Evolutionary conservation across 2,113 vertebrate genomes (phyloP), one percentile per base, ranked within the genome.

Genomic region (Panurus biarmicus): DNA sequence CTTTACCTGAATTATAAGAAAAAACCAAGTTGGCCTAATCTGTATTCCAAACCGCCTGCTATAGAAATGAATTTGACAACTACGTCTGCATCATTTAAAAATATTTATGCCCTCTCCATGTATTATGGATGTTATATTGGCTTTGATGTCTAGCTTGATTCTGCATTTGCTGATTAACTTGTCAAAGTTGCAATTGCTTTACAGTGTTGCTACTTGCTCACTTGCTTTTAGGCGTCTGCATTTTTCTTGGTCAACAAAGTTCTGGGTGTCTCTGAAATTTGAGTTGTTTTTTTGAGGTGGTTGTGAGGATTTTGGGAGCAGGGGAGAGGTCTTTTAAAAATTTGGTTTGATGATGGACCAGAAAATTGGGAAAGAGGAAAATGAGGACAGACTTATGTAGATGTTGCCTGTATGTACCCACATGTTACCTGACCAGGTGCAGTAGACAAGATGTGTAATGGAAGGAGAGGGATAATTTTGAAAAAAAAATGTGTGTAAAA

Each of bases 31-130:
- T 82, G 35, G 23, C 21, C 66, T 79, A 53, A 82, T 95, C 69
- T 85, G 82, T 85, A 85, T 96, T 96, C 74, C 22, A 53, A 62
- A 95, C 61, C 1, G 5, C 45, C 91, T 85, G 33, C 48, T 69
- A 2, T 35, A 82, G 73, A 82, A 95, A 89, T 61, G 31, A 71
- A 75, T 94, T 87, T 87, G 74, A 95, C 79, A 93, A 77, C 36
- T 88, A 48, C 5, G 8, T 85, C 53, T 94, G 35, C 66, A 79
- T 79, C 5, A 53, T 65, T 94, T 91, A 65, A 84, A 91, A 82
- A 87, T 78, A 93, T 94, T 85, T 93, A 74, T 94, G 66, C 62
- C 48, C 44, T 85, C 35, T 84, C 60, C 64, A 36, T 62, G 61
- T 89, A 56, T 84, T 91, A 71, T 71, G 53, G 87, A 77, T 85